Evolutionary conservation across 2,797 vertebrate species (phyloP), one percentile per base, ranked within the genome.

Genomic region (Microctenopoma lineatum): DNA sequence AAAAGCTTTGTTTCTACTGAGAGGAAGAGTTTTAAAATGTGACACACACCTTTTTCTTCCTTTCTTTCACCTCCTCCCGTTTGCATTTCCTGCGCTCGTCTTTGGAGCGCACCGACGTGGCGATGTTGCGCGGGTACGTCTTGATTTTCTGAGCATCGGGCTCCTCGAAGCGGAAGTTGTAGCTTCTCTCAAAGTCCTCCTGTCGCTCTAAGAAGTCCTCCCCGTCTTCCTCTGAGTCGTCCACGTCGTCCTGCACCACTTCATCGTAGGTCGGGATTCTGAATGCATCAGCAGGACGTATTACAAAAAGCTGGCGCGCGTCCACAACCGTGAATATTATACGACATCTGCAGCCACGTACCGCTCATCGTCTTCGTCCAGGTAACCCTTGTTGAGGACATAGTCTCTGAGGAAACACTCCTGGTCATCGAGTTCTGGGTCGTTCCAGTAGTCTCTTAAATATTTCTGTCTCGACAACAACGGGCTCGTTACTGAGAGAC

Each of bases 131-230:
- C 0, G 96, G 97, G 73, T 94, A 97, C 0, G 94, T 96, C 83
- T 94, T 95, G 77, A 97, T 81, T 94, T 95, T 56, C 39, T 90
- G 67, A 0, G 94, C 89, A 3, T 93, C 95, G 0, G 96, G 96
- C 80, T 98, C 97, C 73, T 98, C 96, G 5, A 96, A 98, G 70
- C 97, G 94, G 83, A 98, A 98, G 84, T 98, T 98, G 90, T 96
- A 96, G 55, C 90, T 93, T 45, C 95, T 94, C 84, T 98, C 96
- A 59, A 97, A 98, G 73, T 95, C 90, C 41, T 95, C 95, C 88
- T 98, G 97, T 21, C 87, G 93, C 84, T 92, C 85, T 81, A 98
- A 74, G 80, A 98, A 98, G 0, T 89, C 86, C 80, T 96, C 95
- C 0, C 96, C 97, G 70, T 98, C 97, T 2, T 96, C 96, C 0